Conservation (phyloP, 23 tunicate species). For the Botrylloides violaceus region DNA sequence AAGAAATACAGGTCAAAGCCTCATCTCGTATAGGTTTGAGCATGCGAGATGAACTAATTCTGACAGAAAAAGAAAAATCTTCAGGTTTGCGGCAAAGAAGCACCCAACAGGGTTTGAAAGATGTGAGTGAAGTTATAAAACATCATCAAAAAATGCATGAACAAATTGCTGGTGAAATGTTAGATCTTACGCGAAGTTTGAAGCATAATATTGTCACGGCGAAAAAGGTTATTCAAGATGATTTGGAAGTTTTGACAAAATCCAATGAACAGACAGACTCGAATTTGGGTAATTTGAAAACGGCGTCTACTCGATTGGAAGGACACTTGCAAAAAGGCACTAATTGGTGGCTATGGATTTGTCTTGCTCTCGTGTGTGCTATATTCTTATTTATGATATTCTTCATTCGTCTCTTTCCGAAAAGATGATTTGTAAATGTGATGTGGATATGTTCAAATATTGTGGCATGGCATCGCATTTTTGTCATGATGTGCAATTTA, state of each 20-base stretch:
- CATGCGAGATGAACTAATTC: constrained; percentile 49
- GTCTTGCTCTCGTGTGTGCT: constrained; percentile 60
- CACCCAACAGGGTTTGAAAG: background rate
- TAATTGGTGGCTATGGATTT: constrained; percentile 85
- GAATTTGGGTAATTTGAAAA: constrained; percentile 28
- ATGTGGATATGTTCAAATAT: no score
- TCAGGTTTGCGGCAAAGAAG: constrained; percentile 1
- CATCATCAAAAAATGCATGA: constrained; percentile 73
- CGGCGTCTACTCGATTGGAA: constrained; percentile 66
- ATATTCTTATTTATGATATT: constrained; percentile 76
- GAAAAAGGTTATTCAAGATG: constrained; percentile 60
- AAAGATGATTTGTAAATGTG: no score
- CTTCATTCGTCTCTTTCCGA: constrained; percentile 84
- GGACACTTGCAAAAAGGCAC: constrained; percentile 68
- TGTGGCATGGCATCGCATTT: no score
- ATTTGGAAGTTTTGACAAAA: constrained; percentile 32
- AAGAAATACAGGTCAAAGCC: constrained; percentile 43
- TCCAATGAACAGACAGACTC: constrained; percentile 46
- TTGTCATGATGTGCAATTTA: no score
- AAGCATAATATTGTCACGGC: constrained; percentile 65
- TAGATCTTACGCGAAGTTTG: constrained; percentile 46
- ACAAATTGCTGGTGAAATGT: constrained; percentile 69
- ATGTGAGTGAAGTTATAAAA: constrained; percentile 9
- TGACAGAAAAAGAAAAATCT: constrained; percentile 24
- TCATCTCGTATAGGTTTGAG: constrained; percentile 24